Evolutionary conservation across 2,888 invertebrate genomes (phyloP).

Genomic region (Drosophila borealis): DNA sequence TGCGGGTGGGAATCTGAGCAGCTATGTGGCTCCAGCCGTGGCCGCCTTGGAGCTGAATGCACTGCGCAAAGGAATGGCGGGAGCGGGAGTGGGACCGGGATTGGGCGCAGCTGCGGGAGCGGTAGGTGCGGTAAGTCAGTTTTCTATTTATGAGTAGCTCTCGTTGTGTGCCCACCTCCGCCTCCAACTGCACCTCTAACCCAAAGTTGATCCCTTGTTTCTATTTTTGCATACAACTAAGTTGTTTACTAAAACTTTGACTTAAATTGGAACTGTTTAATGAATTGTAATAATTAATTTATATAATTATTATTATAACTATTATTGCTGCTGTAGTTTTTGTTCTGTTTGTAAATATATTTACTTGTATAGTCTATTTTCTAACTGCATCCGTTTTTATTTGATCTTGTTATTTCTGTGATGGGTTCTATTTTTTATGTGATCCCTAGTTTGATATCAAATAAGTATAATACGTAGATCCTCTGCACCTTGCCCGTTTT

Average conservation of each 20-base stretch:
- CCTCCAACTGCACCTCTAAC: slow-evolving; percentile 60
- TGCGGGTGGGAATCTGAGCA: slow-evolving; percentile 60
- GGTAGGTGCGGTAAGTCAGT: slow-evolving; percentile 83
- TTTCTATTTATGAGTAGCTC: slow-evolving; percentile 75
- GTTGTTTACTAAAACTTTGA: slow-evolving; percentile 17
- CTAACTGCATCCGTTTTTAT: slow-evolving; percentile 56
- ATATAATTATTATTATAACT: slow-evolving; percentile 27
- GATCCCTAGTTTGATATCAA: neutral
- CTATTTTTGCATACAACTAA: slow-evolving; percentile 17
- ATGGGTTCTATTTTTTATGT: slow-evolving; percentile 16
- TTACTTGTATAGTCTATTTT: slow-evolving; percentile 30
- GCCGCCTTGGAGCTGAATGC: slow-evolving; percentile 67
- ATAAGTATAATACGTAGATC: slow-evolving; percentile 1
- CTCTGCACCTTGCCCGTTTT: slow-evolving; percentile 12
- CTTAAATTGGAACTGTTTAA: slow-evolving; percentile 15
- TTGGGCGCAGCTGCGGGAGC: slow-evolving; percentile 64
- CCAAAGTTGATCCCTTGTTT: slow-evolving; percentile 52
- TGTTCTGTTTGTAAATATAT: slow-evolving; percentile 57
- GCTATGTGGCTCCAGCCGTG: slow-evolving; percentile 47
- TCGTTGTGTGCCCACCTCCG: slow-evolving; percentile 59
- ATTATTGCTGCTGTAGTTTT: slow-evolving; percentile 32
- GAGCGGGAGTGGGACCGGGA: slow-evolving; percentile 51
- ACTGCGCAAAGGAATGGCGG: slow-evolving; percentile 80
- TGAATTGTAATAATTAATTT: slow-evolving; percentile 25
- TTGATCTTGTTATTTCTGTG: slow-evolving; percentile 30